These are phyloP conservation scores for Prorops nasuta DNA, from an alignment of 1,140 invertebrate genomes.

Conservation along the genomic window DNA sequence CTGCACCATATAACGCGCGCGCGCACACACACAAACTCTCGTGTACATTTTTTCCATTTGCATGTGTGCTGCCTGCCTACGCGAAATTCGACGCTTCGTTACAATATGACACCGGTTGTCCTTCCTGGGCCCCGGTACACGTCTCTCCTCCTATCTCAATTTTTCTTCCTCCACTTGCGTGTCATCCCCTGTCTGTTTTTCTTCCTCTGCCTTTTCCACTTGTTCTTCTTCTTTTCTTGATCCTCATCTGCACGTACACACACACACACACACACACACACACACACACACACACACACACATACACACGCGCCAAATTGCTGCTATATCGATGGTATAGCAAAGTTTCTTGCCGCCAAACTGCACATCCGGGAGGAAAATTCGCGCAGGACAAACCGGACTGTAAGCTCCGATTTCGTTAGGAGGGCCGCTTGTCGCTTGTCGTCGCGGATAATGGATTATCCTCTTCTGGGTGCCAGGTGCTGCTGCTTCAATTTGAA, in stretches of 20 bases:
- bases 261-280: too few relatives aligned
- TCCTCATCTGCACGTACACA: too few relatives aligned
- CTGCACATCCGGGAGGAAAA: too few relatives aligned
- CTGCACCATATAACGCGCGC: neutral
- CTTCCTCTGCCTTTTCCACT: slow-evolving; percentile 4
- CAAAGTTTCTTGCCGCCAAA: too few relatives aligned
- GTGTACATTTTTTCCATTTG: too few relatives aligned
- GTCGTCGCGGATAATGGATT: slow-evolving; percentile 38
- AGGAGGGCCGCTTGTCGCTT: slow-evolving; percentile 26
- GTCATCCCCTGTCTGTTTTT: slow-evolving; percentile 10
- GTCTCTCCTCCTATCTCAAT: slow-evolving; percentile 16
- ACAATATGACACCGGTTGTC: slow-evolving; percentile 14
- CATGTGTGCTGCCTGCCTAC: slow-evolving; percentile 21
- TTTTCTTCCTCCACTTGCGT: slow-evolving; percentile 10
- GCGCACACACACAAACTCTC: neutral
- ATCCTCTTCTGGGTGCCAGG: slow-evolving; percentile 36
- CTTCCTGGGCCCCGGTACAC: too few relatives aligned
- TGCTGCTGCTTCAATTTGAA: slow-evolving; percentile 35
- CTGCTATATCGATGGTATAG: too few relatives aligned
- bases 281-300: too few relatives aligned
- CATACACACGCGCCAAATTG: too few relatives aligned
- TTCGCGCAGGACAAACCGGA: too few relatives aligned
- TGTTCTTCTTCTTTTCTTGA: too few relatives aligned
- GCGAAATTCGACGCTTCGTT: slow-evolving; percentile 14
- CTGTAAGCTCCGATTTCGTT: slow-evolving; percentile 6